Conservation (phyloP, 2,888 invertebrate species). For the Allolobophora icterica region DNA sequence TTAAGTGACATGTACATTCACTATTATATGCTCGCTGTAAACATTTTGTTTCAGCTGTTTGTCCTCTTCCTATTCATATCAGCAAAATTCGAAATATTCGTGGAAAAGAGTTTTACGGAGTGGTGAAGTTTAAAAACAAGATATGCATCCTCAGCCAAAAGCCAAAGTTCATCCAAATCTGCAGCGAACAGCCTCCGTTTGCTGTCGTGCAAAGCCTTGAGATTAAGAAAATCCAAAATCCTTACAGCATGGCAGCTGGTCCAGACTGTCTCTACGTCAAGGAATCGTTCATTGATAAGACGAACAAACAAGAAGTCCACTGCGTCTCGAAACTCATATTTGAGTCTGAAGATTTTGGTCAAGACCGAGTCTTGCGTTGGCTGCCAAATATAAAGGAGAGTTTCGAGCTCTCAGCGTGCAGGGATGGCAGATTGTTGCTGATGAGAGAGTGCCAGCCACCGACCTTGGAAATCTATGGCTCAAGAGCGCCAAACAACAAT, state of each 20-base stretch:
- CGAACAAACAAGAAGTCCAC: neutral
- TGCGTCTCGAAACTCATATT: neutral
- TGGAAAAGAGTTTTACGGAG: slow-evolving; percentile 1
- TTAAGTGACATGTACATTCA: too few species aligned
- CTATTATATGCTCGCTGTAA: neutral
- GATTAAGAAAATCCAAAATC: neutral
- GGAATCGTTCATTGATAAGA: neutral
- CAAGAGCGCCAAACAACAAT: neutral
- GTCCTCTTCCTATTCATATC: neutral
- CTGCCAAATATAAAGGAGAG: neutral
- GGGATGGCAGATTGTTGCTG: neutral
- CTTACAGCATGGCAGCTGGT: neutral
- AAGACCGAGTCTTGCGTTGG: neutral
- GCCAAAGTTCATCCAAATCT: neutral
- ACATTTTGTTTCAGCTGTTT: neutral
- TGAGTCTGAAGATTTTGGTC: neutral
- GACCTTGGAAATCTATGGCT: neutral
- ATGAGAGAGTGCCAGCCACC: neutral
- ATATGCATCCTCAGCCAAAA: neutral
- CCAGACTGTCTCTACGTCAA: neutral
- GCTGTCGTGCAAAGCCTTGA: neutral
- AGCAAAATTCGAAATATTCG: neutral
- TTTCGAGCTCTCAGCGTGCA: neutral
- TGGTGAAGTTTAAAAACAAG: neutral
- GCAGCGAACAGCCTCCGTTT: neutral